phyloP scores from a whole-genome alignment of 2,113 vertebrate genomes.

The Aphelocoma coerulescens region DNA sequence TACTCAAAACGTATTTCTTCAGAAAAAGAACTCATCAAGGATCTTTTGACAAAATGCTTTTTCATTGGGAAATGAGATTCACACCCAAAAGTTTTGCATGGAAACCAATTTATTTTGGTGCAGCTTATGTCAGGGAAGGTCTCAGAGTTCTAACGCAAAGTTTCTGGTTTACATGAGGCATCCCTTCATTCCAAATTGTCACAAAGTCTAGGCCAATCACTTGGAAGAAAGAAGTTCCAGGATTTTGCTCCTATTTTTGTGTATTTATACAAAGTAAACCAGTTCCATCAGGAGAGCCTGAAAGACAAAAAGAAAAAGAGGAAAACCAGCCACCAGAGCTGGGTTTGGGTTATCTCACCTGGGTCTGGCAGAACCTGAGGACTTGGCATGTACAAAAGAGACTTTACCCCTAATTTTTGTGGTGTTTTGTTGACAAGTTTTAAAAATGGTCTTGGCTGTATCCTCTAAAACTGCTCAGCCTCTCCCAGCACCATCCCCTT shows the following conservation, averaged over 20 bases:
- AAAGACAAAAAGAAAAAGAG: neutral
- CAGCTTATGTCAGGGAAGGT: neutral
- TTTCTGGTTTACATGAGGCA: neutral
- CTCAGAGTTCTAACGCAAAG: neutral
- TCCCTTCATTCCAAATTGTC: neutral
- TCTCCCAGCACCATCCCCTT: neutral
- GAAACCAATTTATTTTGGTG: neutral
- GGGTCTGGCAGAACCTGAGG: neutral
- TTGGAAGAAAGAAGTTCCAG: neutral
- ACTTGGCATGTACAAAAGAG: neutral
- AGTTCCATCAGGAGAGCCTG: neutral
- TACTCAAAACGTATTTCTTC: neutral
- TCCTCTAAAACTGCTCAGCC: neutral
- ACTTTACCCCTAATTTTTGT: neutral
- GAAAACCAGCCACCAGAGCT: neutral
- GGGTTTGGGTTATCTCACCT: neutral
- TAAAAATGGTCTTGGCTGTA: neutral
- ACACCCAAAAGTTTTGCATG: neutral
- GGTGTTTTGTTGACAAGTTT: neutral
- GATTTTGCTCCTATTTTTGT: neutral
- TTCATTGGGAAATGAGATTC: neutral
- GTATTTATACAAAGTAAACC: neutral
- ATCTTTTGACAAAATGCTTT: neutral
- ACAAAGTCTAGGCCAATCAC: neutral
- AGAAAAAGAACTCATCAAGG: slow-evolving; percentile 1